phyloP scores from a whole-genome alignment of 2,797 vertebrate genomes.

The Apogon hyalosoma region DNA sequence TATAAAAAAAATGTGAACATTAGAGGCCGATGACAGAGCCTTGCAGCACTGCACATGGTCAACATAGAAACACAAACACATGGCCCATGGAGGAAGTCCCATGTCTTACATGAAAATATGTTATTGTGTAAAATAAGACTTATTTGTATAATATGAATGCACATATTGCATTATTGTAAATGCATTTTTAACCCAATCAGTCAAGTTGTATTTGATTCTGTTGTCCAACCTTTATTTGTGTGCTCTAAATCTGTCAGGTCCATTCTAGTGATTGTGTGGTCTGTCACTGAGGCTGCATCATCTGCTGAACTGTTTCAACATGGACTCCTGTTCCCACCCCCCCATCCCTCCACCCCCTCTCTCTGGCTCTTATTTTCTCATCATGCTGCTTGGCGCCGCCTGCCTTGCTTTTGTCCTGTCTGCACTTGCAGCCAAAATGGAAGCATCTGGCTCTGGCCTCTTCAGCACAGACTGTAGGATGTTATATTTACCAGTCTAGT shows the following conservation, averaged over 20 bases:
- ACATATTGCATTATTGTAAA: constrained; percentile 36
- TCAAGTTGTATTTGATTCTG: constrained; percentile 27
- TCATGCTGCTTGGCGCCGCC: constrained; percentile 57
- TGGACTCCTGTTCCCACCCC: constrained; percentile 10
- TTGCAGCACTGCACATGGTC: constrained; percentile 5
- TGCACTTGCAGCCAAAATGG: constrained; percentile 62
- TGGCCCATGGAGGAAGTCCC: constrained; percentile 1
- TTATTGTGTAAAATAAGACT: constrained; percentile 1
- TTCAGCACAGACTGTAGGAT: constrained; percentile 46
- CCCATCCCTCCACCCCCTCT: constrained; percentile 21
- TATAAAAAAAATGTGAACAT: constrained; percentile 14
- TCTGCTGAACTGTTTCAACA: constrained; percentile 39
- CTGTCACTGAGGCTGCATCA: constrained; percentile 45
- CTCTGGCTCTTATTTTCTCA: constrained; percentile 68
- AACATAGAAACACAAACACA: constrained; percentile 21
- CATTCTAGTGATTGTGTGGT: constrained; percentile 48
- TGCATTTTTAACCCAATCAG: constrained; percentile 44
- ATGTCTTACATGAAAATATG: constrained; percentile 8
- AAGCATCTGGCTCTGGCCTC: constrained; percentile 60
- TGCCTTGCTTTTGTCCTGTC: constrained; percentile 60
- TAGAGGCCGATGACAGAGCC: constrained; percentile 41
- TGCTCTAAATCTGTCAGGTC: constrained; percentile 61
- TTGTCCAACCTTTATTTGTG: constrained; percentile 41
- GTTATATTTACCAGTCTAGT: constrained; percentile 61
- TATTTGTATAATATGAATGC: constrained; percentile 17